A percentile compares a stretch with the other conserved stretches of the same genome.
Evolutionary conservation across 2,797 vertebrate genomes (phyloP).

Genomic region (Chloroceryle inda): DNA sequence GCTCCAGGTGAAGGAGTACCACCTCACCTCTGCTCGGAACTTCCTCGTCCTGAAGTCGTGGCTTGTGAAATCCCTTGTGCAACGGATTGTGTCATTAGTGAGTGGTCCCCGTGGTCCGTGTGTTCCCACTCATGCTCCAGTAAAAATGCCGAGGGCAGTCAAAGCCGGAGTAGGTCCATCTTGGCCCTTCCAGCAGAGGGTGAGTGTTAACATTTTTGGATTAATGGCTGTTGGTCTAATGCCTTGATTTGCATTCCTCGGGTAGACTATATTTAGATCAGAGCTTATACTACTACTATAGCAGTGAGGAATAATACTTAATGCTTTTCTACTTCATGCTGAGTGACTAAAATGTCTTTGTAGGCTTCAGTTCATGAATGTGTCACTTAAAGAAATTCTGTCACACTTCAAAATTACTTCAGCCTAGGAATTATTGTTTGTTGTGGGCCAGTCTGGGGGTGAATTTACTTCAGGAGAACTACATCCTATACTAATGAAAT

Average conservation of each 20-base stretch:
- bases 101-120: slow-evolving; percentile 91
- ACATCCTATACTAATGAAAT: not conserved
- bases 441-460: not conserved
- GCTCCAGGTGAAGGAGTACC: slow-evolving; percentile 85
- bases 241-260: not conserved
- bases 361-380: not conserved
- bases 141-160: slow-evolving; percentile 88
- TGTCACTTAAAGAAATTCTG: not conserved
- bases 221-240: not conserved
- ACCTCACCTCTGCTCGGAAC: slow-evolving; percentile 80
- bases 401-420: not conserved
- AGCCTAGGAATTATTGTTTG: not conserved
- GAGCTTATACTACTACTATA: not conserved
- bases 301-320: not conserved
- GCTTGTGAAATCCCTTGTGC: slow-evolving; percentile 89
- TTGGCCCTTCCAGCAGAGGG: slow-evolving; percentile 92
- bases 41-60: slow-evolving; percentile 75
- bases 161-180: slow-evolving; percentile 89
- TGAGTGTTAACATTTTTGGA: slow-evolving; percentile 59
- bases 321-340: not conserved
- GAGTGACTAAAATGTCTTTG: not conserved
- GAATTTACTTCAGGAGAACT: slow-evolving; percentile 11
- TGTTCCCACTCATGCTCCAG: slow-evolving; percentile 93
- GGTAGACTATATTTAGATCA: not conserved
- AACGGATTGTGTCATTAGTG: slow-evolving; percentile 88